A percentile compares a stretch with the other conserved stretches of the same genome.
These are phyloP conservation scores for Acronicta aceris DNA, from an alignment of 2,888 invertebrate species.

Conservation along the genomic window DNA sequence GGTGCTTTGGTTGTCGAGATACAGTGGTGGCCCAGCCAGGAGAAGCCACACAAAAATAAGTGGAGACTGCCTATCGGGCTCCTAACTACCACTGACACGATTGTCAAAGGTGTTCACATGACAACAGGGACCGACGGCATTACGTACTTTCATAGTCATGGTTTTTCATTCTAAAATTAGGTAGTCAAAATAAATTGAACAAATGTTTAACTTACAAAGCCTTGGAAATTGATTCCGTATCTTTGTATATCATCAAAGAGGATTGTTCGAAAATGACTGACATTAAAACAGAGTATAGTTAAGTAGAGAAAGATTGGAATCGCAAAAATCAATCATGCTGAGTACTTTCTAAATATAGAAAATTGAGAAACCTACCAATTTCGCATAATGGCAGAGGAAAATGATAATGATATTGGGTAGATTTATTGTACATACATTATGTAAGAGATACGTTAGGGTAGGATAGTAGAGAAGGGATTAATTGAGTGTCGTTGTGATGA, in stretches of 20 bases:
- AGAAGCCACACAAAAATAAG: no score
- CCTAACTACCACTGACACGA: no score
- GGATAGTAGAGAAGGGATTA: conserved; percentile 20
- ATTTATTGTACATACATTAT: conserved; percentile 35
- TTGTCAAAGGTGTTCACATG: no score
- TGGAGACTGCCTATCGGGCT: no score
- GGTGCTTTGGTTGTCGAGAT: no score
- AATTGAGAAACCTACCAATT: conserved; percentile 23
- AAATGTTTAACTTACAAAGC: conserved; percentile 33
- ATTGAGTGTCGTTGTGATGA: conserved; percentile 23
- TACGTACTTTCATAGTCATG: no score
- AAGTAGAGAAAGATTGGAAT: conserved; percentile 3
- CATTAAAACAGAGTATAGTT: conserved; percentile 13
- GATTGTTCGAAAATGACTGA: conserved; percentile 15
- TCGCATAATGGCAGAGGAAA: conserved; percentile 16
- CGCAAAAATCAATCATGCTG: conserved; percentile 29
- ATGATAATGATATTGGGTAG: conserved; percentile 25
- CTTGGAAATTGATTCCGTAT: conserved; percentile 31
- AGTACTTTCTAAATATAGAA: conserved; percentile 18
- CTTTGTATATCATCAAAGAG: conserved; percentile 33
- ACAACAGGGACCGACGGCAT: no score
- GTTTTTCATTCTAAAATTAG: conserved; percentile 4
- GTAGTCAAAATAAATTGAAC: conserved; percentile 18
- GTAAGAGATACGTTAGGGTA: conserved; percentile 13
- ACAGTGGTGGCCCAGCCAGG: no score